Base-by-base conservation (phyloP, 2,113 vertebrate species). In the Actenoides lindsayi region DNA sequence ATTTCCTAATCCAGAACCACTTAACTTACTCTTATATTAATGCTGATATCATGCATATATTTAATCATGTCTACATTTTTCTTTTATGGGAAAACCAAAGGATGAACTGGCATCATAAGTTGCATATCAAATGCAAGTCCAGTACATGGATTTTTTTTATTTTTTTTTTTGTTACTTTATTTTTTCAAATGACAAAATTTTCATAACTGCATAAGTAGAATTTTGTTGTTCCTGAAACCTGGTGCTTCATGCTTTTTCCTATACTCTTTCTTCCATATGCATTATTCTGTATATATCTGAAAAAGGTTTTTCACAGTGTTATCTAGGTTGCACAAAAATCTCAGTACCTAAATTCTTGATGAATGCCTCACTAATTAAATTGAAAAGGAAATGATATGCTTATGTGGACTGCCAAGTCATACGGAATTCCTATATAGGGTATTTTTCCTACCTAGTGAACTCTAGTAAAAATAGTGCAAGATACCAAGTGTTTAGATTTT, bases 1-100 rank as follows among this genome's bases (percentile, higher is more conserved):
- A 95, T 96, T 95, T 95, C 11, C 54, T 92, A 57, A 92, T 95
- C 77, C 80, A 96, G 70, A 96, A 93, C n/a, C 65, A 94, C 70
- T 94, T 89, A 92, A 76, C 39, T 84, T 87, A 60, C 46, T 93
- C 48, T 78, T 81, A 81, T 70, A 92, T 86, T 76, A 92, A 78
- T 62, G 48, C 21, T 82, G 44, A 78, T 76, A 78, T 21, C 48
- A 35, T 65, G 53, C 50, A 53, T 65, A 59, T 50, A 84, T 31
- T 89, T 84, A 71, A 84, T 68, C 1, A 31, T 50, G 19, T 44
- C 92, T 75, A 79, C 48, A 65, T 87, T 96, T 95, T 81, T 93
- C 46, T 84, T 92, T 53, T 35, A 37, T 25, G 10, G n/a, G 42
- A 91, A 91, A 89, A 87, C 10, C 27, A 73, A 75, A 82, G 31